Evolutionary conservation across 23 tunicate genomes (phyloP), one percentile per base, ranked within the genome.

Genomic region (Pegea sp.): DNA sequence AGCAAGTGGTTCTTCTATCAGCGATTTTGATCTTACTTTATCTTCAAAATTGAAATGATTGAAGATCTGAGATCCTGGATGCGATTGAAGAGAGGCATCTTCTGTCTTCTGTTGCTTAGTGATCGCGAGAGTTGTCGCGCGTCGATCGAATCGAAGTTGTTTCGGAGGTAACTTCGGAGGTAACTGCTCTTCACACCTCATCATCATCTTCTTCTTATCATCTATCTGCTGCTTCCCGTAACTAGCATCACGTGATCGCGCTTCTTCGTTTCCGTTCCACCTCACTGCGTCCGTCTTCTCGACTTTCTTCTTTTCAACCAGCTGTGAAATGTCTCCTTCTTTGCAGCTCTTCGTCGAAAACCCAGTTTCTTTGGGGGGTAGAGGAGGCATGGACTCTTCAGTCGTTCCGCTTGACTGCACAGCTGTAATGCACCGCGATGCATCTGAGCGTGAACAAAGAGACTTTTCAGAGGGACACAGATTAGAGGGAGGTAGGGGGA

Each of bases 1-100:
- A 42, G 95, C 81, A 2, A 84, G 43, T 29, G 95, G 95, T 34
- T 84, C 95, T 32, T 84, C 95, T 0, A 84, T 84, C 3, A 84
- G 55, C 24, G 72, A 62, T 30, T 76, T 49, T 2, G 84, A 66
- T 29, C 95, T 43, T 19, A 64, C 44, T 34, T 64, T 64, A 33
- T 71, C 84, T 2, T 53, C 46, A 6, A 54, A 26, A 5, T 48
- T 4, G 43, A 33, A 54, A n/a, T 28, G 60, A 1, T 33, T 4
- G 1, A 54, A n/a, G n/a, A n/a, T n/a, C n/a, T n/a, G 43, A 25
- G 29, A 18, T 7, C 26, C 25, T 3, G 29, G 56, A 27, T 48
- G 64, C 25, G 31, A 23, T 42, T 32, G 3, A 4, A 30, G 13
- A 5, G 67, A 62, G 4, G 29, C 6, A 7, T 16, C 22, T 26